Evolutionary conservation across 1,140 invertebrate species (phyloP).

Genomic region (Aphelenchoides fujianensis): DNA sequence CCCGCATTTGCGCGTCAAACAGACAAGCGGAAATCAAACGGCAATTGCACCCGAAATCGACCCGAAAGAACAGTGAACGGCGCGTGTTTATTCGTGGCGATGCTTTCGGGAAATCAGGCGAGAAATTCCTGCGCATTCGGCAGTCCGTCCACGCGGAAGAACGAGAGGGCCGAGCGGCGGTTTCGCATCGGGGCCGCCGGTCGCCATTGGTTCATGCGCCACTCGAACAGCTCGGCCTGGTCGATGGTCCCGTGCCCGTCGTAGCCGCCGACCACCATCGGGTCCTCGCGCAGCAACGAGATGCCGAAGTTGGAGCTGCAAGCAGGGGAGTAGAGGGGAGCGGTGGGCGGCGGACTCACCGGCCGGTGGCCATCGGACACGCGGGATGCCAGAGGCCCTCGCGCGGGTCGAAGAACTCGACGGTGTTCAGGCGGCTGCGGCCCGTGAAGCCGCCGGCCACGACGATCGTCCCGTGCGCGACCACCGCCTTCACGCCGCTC

Average conservation of each 20-base stretch:
- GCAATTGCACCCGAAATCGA: no score
- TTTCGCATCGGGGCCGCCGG: slow-evolving; percentile 14
- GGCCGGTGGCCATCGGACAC: background rate
- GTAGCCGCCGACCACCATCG: slow-evolving; percentile 27
- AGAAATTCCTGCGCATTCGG: background rate
- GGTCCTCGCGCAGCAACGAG: background rate
- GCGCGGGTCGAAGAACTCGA: slow-evolving; percentile 32
- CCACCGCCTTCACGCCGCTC: slow-evolving; percentile 29
- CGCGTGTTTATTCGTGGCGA: no score
- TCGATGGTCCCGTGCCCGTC: slow-evolving; percentile 22
- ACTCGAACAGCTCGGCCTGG: slow-evolving; percentile 29
- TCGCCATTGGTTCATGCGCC: slow-evolving; percentile 21
- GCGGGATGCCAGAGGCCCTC: slow-evolving; percentile 34
- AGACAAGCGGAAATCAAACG: no score
- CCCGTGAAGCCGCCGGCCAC: slow-evolving; percentile 34
- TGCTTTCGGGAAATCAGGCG: no score
- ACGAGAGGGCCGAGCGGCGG: slow-evolving; percentile 15
- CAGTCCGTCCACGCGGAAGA: slow-evolving; percentile 22
- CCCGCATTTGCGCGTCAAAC: no score
- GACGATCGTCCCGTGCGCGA: slow-evolving; percentile 15
- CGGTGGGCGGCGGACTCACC: slow-evolving; percentile 4
- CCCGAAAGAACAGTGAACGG: no score
- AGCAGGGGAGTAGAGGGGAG: slow-evolving; percentile 14
- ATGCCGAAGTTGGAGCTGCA: slow-evolving; percentile 36
- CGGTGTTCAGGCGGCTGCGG: slow-evolving; percentile 11